Conservation (phyloP, 2,113 vertebrate species). For the Scomber colias region DNA sequence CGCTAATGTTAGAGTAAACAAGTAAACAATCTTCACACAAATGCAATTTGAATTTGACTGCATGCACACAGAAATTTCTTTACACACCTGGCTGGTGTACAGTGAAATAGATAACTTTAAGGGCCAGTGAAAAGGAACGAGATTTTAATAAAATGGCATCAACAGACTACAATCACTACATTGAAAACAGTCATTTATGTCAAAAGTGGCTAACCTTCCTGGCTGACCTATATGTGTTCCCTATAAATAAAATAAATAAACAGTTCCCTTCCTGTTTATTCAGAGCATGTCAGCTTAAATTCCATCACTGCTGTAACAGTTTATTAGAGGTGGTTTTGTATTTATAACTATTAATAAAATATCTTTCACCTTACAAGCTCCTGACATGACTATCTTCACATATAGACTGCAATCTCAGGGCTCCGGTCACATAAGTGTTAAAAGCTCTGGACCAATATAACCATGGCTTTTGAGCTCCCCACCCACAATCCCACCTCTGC, state of each 20-base stretch:
- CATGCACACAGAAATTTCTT: constrained; percentile 82
- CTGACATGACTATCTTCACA: constrained; percentile 46
- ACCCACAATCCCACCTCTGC: constrained; percentile 53
- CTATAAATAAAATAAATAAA: not conserved
- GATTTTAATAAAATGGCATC: not conserved
- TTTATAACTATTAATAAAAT: constrained; percentile 18
- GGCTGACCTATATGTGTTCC: not conserved
- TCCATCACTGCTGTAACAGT: not conserved
- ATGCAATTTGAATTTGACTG: constrained; percentile 78
- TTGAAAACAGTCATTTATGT: not conserved
- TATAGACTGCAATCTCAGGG: constrained; percentile 33
- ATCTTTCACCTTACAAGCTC: constrained; percentile 19
- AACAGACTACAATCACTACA: not conserved
- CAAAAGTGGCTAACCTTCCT: not conserved
- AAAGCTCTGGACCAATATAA: constrained; percentile 69
- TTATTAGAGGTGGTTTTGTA: constrained; percentile 9
- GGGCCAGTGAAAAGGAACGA: constrained; percentile 8
- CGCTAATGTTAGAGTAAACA: constrained; percentile 46
- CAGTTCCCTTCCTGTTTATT: not conserved
- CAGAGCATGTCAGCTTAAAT: constrained; percentile 2
- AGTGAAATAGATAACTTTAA: constrained; percentile 20
- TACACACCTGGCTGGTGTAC: constrained; percentile 53
- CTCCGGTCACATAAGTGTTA: constrained; percentile 46
- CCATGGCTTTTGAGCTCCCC: constrained; percentile 55
- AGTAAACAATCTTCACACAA: constrained; percentile 65